Base-by-base conservation (phyloP, 2,797 vertebrate genomes). In the Poecile montanus region DNA sequence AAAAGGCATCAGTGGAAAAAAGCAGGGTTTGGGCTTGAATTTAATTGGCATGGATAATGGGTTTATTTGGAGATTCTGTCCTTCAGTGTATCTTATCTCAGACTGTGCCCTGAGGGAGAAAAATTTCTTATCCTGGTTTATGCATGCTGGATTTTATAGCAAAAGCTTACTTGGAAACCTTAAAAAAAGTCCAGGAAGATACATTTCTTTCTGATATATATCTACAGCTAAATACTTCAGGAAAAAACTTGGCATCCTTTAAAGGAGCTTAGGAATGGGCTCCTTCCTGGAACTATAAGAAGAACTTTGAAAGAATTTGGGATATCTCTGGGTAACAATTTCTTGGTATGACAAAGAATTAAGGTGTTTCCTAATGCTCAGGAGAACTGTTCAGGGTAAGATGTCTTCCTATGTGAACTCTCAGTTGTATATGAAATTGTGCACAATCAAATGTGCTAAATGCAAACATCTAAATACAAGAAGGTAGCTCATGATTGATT, bases 311-410 rank as follows among this genome's bases (percentile, higher is more conserved):
- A 16, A 65, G 38, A 48, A 71, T 42, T 51, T 36, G 22, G 2
- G 5, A 9, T 58, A 22, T 27, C 4, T 66, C 44, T 0, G 1
- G 8, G 4, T 51, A 54, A 57, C 2, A 18, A 34, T 47, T 62
- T 51, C 22, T 62, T 70, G 7, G 6, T 77, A 66, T 6, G 7
- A n/a, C 30, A 48, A 80, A 70, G 14, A 16, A 5, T 63, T 21
- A 80, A 89, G 34, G 10, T 19, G 3, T 57, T 62, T 66, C 27
- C 6, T 34, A 44, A 27, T 4, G 21, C 60, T 40, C 12, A 71
- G 20, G 61, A 58, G n/a, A 53, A 26, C 13, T 4, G 5, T 36
- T 74, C 2, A 2, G 32, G 45, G 8, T 44, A 44, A 77, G 66
- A 75, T 16, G 8, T n/a, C 22, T 91, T 83, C 16, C 14, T 56